These are phyloP conservation scores for Tanaodytes sp. DNA, from an alignment of 2,888 invertebrate genomes.

Conservation along the genomic window DNA sequence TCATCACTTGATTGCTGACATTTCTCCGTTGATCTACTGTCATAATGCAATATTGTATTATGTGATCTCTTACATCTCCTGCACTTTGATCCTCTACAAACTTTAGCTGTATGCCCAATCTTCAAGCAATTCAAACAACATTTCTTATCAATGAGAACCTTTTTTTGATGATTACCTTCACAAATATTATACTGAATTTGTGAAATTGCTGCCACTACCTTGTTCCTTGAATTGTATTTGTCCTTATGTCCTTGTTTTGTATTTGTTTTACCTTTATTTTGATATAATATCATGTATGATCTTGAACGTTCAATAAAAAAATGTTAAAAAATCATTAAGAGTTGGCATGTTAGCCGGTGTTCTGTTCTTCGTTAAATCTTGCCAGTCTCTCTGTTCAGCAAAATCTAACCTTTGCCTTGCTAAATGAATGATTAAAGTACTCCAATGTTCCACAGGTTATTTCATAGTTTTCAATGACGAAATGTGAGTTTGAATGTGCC, in stretches of 20 bases:
- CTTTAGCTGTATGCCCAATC: conserved; percentile 7
- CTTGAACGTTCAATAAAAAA: conserved; percentile 37
- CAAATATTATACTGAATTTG: too few relatives aligned
- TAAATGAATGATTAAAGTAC: conserved; percentile 1
- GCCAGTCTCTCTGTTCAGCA: neutral
- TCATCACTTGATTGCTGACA: too few relatives aligned
- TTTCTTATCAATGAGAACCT: neutral
- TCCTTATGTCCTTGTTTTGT: conserved; percentile 8
- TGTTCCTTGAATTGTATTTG: too few relatives aligned
- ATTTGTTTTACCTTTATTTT: neutral
- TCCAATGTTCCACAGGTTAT: conserved; percentile 1
- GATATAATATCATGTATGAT: neutral
- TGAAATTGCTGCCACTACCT: too few relatives aligned
- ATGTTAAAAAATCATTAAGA: conserved; percentile 36
- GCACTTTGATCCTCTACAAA: conserved; percentile 12
- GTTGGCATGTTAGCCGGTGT: conserved; percentile 37
- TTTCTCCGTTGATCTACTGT: neutral
- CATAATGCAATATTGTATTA: conserved; percentile 7
- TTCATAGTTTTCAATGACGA: conserved; percentile 16
- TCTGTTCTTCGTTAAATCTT: neutral
- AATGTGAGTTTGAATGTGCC: neutral
- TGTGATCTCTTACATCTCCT: conserved; percentile 1
- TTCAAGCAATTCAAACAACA: conserved; percentile 14
- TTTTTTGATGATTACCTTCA: conserved; percentile 2
- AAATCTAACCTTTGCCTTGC: neutral